A percentile compares a stretch with the other conserved stretches of the same genome.
phyloP scores from a whole-genome alignment of 2,888 invertebrate species.

The Himalopsyche tibetana region DNA sequence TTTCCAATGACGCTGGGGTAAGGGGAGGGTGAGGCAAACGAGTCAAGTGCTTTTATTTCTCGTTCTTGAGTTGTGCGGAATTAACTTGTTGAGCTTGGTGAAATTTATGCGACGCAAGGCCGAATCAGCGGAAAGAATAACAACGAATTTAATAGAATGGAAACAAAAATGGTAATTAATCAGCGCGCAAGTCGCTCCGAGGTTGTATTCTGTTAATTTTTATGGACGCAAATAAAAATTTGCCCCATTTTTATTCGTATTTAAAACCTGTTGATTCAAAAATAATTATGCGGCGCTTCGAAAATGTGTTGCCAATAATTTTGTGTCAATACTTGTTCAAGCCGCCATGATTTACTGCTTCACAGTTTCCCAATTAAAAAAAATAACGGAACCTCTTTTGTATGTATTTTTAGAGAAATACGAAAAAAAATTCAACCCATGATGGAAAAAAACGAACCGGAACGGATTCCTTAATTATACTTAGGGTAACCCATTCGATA shows the following conservation, averaged over 20 bases:
- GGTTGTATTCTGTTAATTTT: conserved; percentile 9
- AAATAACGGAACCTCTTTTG: no score
- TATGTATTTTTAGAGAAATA: no score
- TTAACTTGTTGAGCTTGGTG: conserved; percentile 24
- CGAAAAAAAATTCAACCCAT: no score
- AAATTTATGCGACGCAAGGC: conserved; percentile 42
- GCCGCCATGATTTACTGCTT: no score
- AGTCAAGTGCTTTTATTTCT: conserved; percentile 42
- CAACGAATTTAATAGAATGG: conserved; percentile 30
- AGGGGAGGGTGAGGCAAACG: conserved; percentile 5
- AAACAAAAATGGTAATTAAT: conserved; percentile 29
- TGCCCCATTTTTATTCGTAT: neutral
- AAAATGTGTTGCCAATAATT: no score
- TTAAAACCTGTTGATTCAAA: conserved; percentile 33
- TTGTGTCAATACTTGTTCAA: no score
- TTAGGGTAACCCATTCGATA: no score
- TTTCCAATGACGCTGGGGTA: conserved; percentile 32
- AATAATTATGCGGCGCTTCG: neutral
- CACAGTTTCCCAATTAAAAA: no score
- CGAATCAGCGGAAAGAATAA: conserved; percentile 43
- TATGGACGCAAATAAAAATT: neutral
- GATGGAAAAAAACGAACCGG: no score
- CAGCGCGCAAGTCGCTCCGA: neutral
- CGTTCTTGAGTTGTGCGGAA: conserved; percentile 28
- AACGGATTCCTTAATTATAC: no score